These are phyloP conservation scores for Berghia stephanieae DNA, from an alignment of 1,140 invertebrate genomes.

Conservation along the genomic window DNA sequence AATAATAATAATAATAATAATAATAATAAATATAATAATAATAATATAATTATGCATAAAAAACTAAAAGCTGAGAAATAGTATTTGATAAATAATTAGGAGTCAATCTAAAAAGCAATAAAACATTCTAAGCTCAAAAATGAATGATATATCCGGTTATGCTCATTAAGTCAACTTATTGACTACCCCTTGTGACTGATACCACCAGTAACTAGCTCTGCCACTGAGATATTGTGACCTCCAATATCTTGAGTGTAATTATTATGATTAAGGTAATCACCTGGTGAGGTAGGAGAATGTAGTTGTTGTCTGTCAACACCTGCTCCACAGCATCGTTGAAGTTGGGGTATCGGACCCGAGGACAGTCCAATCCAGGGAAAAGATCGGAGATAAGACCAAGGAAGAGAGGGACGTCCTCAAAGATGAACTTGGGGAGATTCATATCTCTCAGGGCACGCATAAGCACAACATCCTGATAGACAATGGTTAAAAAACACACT, in stretches of 20 bases:
- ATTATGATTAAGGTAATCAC: slow-evolving; percentile 63
- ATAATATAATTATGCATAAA: no score
- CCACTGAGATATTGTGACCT: no score
- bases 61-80: no score
- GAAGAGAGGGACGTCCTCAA: slow-evolving; percentile 89
- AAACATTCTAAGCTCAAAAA: no score
- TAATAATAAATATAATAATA: no score
- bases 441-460: slow-evolving; percentile 90
- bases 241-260: slow-evolving; percentile 13
- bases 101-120: no score
- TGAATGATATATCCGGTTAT: no score
- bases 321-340: slow-evolving; percentile 82
- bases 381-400: slow-evolving; percentile 86
- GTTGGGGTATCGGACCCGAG: slow-evolving; percentile 82
- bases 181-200: no score
- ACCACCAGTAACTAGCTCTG: no score
- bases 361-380: slow-evolving; percentile 88
- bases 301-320: slow-evolving; percentile 75
- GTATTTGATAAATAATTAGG: no score
- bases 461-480: slow-evolving; percentile 76
- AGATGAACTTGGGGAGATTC: slow-evolving; percentile 92
- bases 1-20: no score
- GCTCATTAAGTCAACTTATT: no score
- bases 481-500: slow-evolving; percentile 22
- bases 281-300: slow-evolving; percentile 80